Base-by-base conservation (phyloP, 2,113 vertebrate species). In the Melanerpes formicivorus region DNA sequence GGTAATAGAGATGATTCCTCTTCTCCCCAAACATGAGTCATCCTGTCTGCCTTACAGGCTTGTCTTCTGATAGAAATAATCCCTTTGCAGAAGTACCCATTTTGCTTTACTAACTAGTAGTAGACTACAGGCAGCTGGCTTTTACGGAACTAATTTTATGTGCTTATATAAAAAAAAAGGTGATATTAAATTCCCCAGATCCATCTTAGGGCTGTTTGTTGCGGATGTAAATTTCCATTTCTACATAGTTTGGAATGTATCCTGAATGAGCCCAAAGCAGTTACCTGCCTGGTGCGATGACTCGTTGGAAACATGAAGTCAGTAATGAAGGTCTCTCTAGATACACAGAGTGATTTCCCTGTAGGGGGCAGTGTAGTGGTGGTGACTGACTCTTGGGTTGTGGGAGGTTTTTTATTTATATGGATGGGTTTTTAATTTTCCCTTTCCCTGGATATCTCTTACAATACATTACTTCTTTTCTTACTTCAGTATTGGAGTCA, bases 1-100 rank as follows among this genome's bases (percentile, higher is more conserved):
- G 62, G 88, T 95, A 93, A 91, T 82, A 80, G 93, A 90, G 65
- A 94, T 83, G 48, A 85, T 94, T 95, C 48, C 58, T 93, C n/a
- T 54, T 94, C 37, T 86, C 65, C 65, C 55, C 70, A 91, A 83
- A 94, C 56, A 78, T 93, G 92, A 94, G 48, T 93, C 95, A 90
- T 58, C 30, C 58, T 65, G 80, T 93, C 88, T 94, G 88, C 58
- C 69, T 71, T 48, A 23, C 19, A 64, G 37, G 29, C 30, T 83
- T 91, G 30, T 82, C 67, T 93, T 93, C 30, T 60, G 73, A 88
- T n/a, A 75, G 72, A 90, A 86, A 90, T 90, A 74, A 74, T 90
- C 90, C 60, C 56, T 83, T 32, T 78, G 46, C 46, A 64, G 63
- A 74, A 67, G 60, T 27, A 60, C 32, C 32, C 63, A 1, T 65